Evolutionary conservation across 2,797 vertebrate genomes (phyloP).

Genomic region (Acanthurus leucopareius): DNA sequence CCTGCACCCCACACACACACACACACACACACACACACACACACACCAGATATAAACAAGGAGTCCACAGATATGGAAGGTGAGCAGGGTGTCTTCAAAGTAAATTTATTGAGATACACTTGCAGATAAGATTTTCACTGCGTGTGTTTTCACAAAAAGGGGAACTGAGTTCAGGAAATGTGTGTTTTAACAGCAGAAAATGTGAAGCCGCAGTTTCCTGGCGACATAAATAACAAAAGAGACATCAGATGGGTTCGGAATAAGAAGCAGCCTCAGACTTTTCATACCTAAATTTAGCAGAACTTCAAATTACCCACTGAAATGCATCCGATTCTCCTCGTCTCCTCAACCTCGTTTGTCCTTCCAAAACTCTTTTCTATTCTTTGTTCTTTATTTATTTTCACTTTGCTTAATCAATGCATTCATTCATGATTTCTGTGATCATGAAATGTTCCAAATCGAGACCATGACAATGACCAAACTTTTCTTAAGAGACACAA

Average conservation of each 20-base stretch:
- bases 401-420: no score
- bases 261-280: neutral
- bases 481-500: neutral
- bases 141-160: no score
- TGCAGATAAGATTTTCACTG: neutral
- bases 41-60: neutral
- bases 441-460: no score
- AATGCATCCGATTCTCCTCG: no score
- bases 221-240: neutral
- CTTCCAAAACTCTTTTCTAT: no score
- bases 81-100: neutral
- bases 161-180: neutral
- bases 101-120: no score
- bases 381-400: no score
- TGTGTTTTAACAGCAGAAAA: neutral
- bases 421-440: no score
- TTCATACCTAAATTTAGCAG: no score
- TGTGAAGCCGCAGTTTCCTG: neutral
- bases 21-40: conserved; percentile 28
- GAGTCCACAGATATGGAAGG: neutral
- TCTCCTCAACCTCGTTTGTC: no score
- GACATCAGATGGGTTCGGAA: neutral
- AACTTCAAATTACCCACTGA: no score
- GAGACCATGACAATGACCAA: no score
- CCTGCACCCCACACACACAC: conserved; percentile 81